Evolutionary conservation across 2,797 vertebrate genomes (phyloP).

Genomic region (Limnodromus scolopaceus): DNA sequence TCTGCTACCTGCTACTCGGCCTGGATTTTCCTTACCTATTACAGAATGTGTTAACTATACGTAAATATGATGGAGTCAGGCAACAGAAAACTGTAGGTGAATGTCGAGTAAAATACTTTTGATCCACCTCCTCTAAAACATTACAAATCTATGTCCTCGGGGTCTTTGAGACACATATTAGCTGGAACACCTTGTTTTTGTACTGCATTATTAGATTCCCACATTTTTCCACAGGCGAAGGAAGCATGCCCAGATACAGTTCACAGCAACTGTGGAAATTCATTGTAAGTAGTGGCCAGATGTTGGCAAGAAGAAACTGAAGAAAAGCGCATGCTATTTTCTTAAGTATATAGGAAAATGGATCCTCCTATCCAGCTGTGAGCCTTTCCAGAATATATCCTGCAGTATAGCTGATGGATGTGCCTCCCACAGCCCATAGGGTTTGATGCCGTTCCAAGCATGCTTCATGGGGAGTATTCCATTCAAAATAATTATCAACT

Average conservation of each 20-base stretch:
- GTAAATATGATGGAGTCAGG: not conserved
- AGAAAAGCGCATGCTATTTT: slow-evolving; percentile 44
- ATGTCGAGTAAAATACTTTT: not conserved
- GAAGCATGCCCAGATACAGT: not conserved
- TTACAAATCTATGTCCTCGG: not conserved
- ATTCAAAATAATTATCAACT: slow-evolving; percentile 67
- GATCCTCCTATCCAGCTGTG: slow-evolving; percentile 60
- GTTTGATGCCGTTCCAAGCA: slow-evolving; percentile 63
- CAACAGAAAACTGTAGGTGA: slow-evolving; percentile 13
- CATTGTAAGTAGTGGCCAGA: slow-evolving; percentile 36
- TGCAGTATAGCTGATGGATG: slow-evolving; percentile 41
- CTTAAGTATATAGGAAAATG: slow-evolving; percentile 47
- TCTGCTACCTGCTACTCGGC: not conserved
- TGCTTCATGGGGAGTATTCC: slow-evolving; percentile 59
- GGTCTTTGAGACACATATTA: not conserved
- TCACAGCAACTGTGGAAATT: slow-evolving; percentile 28
- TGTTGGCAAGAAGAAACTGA: slow-evolving; percentile 40
- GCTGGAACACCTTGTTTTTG: slow-evolving; percentile 30
- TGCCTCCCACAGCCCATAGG: slow-evolving; percentile 36
- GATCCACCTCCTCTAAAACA: not conserved
- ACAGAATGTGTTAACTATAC: not conserved
- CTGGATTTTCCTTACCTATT: not conserved
- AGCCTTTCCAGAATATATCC: slow-evolving; percentile 54
- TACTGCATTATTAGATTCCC: slow-evolving; percentile 6
- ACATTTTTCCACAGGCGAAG: slow-evolving; percentile 26